Evolutionary conservation across 2,888 invertebrate genomes (phyloP).

Genomic region (Eurois occulta): DNA sequence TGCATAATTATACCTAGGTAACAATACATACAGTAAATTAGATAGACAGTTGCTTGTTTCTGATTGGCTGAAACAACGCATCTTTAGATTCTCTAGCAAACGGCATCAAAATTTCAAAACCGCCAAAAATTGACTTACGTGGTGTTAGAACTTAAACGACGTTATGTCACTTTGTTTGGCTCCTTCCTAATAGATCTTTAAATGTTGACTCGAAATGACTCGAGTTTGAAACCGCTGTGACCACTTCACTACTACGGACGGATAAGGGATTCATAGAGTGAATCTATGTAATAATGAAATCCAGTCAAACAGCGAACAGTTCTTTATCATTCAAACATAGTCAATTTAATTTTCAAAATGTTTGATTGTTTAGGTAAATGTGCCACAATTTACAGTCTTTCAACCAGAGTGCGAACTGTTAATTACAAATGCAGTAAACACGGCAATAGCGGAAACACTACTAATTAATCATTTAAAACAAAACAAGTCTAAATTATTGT

Average conservation of each 20-base stretch:
- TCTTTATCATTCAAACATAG: not conserved
- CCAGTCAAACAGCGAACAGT: not conserved
- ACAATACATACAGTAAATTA: too few relatives aligned
- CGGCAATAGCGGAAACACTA: conserved; percentile 26
- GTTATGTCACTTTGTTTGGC: not conserved
- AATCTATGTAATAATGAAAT: not conserved
- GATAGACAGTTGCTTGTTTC: too few relatives aligned
- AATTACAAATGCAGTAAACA: conserved; percentile 22
- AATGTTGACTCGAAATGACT: not conserved
- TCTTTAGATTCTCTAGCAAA: too few relatives aligned
- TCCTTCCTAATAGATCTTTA: not conserved
- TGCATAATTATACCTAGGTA: too few relatives aligned
- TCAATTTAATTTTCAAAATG: not conserved
- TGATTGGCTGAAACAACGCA: too few relatives aligned
- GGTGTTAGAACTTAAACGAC: too few relatives aligned
- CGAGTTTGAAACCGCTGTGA: not conserved
- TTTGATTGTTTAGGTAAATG: not conserved
- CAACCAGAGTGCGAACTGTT: not conserved
- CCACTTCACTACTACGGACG: not conserved
- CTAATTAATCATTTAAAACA: conserved; percentile 44
- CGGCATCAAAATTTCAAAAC: too few relatives aligned
- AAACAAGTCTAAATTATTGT: not conserved
- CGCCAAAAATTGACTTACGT: too few relatives aligned
- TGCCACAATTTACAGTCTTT: not conserved
- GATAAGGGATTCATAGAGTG: not conserved